These are phyloP conservation scores for Typhlomys cinereus DNA, from an alignment of 2,113 vertebrate species.

Conservation along the genomic window DNA sequence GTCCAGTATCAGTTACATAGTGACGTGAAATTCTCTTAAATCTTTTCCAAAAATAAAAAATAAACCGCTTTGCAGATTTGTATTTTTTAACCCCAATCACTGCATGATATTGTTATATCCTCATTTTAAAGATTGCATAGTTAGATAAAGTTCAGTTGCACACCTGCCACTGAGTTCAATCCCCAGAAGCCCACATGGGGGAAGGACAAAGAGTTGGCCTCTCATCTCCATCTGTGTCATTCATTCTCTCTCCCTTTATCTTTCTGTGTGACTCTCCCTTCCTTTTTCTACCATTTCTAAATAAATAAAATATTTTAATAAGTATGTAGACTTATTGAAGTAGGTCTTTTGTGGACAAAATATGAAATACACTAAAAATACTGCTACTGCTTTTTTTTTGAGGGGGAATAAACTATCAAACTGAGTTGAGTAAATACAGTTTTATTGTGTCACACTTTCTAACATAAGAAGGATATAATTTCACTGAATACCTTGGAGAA, in stretches of 20 bases:
- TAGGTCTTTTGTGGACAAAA: slow-evolving; percentile 8
- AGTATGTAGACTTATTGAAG: neutral
- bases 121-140: slow-evolving; percentile 8
- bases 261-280: too few relatives aligned
- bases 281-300: too few relatives aligned
- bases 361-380: slow-evolving; percentile 47
- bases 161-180: neutral
- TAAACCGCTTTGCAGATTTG: neutral
- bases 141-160: neutral
- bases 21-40: neutral
- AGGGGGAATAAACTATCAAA: neutral
- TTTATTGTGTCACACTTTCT: slow-evolving; percentile 13
- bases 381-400: slow-evolving; percentile 21
- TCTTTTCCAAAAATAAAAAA: neutral
- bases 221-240: neutral
- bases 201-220: too few relatives aligned
- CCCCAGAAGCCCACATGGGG: too few relatives aligned
- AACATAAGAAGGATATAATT: neutral
- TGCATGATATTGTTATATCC: neutral
- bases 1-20: neutral
- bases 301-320: neutral
- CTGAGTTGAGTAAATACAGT: slow-evolving; percentile 8
- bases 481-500: slow-evolving; percentile 31
- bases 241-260: too few relatives aligned
- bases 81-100: neutral